Conservation (phyloP, 64 coral and sea anemone species). For the Porites australiensis region DNA sequence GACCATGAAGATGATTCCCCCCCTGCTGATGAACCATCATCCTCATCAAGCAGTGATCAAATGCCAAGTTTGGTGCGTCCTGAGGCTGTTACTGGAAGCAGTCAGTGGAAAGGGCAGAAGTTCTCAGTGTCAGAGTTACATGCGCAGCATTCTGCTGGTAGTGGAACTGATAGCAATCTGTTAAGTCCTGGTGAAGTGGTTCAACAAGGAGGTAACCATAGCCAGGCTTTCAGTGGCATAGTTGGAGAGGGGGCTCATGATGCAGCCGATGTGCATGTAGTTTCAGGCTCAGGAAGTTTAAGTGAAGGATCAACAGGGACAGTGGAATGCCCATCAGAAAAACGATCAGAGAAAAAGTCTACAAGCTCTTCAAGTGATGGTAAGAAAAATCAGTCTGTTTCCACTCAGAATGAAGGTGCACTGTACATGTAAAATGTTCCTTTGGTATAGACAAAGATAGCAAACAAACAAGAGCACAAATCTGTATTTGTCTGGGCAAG, state of each 20-base stretch:
- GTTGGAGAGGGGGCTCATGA: slow-evolving; percentile 7
- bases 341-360: slow-evolving; percentile 50
- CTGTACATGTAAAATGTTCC: too few species aligned
- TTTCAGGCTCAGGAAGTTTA: neutral
- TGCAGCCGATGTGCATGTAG: neutral
- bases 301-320: slow-evolving; percentile 36
- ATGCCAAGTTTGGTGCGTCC: slow-evolving; percentile 6
- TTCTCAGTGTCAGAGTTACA: neutral
- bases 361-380: slow-evolving; percentile 44
- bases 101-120: slow-evolving; percentile 16
- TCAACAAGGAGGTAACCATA: neutral
- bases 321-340: neutral
- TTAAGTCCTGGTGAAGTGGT: neutral
- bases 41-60: slow-evolving; percentile 20
- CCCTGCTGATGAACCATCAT: slow-evolving; percentile 31
- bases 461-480: too few species aligned
- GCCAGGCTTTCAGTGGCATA: too few species aligned
- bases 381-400: neutral
- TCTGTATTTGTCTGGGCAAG: too few species aligned
- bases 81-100: neutral
- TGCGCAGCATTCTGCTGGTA: neutral
- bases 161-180: neutral
- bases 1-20: slow-evolving; percentile 42
- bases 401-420: too few species aligned
- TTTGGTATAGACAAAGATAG: too few species aligned